A percentile compares a stretch with the other conserved stretches of the same genome.
Evolutionary conservation across 2,888 invertebrate species (phyloP).

Genomic region (Caprella mutica): DNA sequence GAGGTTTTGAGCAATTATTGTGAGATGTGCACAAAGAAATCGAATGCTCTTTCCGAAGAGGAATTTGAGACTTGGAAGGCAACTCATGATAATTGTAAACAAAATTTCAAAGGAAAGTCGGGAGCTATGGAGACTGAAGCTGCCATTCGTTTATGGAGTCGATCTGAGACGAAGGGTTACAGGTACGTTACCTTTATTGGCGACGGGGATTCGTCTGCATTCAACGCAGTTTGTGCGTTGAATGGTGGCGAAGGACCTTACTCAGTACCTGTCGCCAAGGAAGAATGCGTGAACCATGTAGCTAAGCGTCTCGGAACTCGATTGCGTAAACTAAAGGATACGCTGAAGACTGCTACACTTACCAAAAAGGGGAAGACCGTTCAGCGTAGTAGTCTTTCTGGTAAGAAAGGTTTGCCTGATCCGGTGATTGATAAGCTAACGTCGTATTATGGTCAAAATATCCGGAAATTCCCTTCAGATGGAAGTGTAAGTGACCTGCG

Average conservation of each 20-base stretch:
- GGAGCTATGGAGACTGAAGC: constrained; percentile 9
- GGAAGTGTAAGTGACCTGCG: not conserved
- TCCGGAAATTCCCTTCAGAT: not conserved
- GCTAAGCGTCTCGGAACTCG: constrained; percentile 24
- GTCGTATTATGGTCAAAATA: not conserved
- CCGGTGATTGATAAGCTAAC: not conserved
- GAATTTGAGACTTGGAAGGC: not conserved
- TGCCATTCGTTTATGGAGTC: not conserved
- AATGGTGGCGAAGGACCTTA: constrained; percentile 15
- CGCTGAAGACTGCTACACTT: constrained; percentile 13
- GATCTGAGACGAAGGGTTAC: not conserved
- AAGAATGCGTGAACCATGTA: constrained; percentile 34
- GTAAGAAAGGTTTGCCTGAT: constrained; percentile 14
- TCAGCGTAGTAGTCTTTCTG: constrained; percentile 7
- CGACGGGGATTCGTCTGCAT: constrained; percentile 7
- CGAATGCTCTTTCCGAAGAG: not conserved
- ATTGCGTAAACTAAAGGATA: constrained; percentile 8
- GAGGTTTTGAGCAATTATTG: constrained; percentile 3
- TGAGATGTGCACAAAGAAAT: not conserved
- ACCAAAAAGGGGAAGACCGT: not conserved
- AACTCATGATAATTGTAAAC: not conserved
- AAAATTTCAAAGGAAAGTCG: constrained; percentile 6
- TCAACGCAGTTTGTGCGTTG: not conserved
- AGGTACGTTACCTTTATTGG: constrained; percentile 1
- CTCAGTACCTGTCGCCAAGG: constrained; percentile 13